Conservation (phyloP, 1,140 invertebrate genomes). For the Drosophila dunni region DNA sequence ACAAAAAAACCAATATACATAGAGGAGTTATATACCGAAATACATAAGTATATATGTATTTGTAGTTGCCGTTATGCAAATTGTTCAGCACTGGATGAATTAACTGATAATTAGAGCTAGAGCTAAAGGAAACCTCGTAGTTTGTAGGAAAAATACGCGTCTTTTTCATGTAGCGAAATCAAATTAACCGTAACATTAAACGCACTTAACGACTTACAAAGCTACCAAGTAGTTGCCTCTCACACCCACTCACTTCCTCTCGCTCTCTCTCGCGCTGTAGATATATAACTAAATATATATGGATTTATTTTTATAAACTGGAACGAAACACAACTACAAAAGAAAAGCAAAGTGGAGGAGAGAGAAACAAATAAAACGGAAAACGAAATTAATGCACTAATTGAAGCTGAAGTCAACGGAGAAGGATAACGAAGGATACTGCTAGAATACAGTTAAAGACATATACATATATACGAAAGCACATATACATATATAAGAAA, state of each 20-base stretch:
- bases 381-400: slow-evolving; percentile 64
- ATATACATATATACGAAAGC: slow-evolving; percentile 25
- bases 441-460: slow-evolving; percentile 40
- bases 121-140: slow-evolving; percentile 79
- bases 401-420: slow-evolving; percentile 47
- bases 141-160: slow-evolving; percentile 66
- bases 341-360: slow-evolving; percentile 11
- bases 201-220: slow-evolving; percentile 71
- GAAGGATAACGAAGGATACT: slow-evolving; percentile 35
- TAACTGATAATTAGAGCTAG: slow-evolving; percentile 65
- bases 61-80: slow-evolving; percentile 68
- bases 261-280: too few relatives aligned
- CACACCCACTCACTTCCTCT: slow-evolving; percentile 16
- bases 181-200: slow-evolving; percentile 65
- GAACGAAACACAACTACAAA: slow-evolving; percentile 44
- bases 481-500: slow-evolving; percentile 40
- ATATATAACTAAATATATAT: slow-evolving; percentile 53
- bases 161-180: slow-evolving; percentile 67
- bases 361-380: slow-evolving; percentile 14
- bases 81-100: slow-evolving; percentile 66
- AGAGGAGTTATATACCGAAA: slow-evolving; percentile 44
- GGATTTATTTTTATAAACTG: slow-evolving; percentile 81
- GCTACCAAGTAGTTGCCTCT: slow-evolving; percentile 81
- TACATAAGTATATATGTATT: slow-evolving; percentile 36
- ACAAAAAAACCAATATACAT: slow-evolving; percentile 29